Conservation (phyloP, 2,113 vertebrate genomes). For the Menura novaehollandiae region DNA sequence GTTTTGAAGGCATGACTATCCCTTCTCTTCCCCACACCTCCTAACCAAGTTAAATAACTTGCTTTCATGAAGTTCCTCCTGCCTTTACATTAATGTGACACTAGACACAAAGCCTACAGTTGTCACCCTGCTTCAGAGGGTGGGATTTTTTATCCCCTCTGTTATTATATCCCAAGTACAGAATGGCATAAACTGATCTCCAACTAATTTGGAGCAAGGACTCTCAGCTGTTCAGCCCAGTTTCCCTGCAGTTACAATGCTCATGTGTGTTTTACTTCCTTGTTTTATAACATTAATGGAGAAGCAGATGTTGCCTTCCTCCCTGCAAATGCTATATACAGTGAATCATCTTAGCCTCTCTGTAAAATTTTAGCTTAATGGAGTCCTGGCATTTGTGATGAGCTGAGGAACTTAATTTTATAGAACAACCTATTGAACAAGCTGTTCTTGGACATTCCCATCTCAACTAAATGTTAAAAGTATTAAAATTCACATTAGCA, state of each 20-base stretch:
- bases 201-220: background rate
- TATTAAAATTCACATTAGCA: conserved; percentile 89
- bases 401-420: conserved; percentile 84
- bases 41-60: background rate
- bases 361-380: conserved; percentile 84
- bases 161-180: background rate
- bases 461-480: conserved; percentile 90
- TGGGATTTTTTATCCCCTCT: background rate
- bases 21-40: background rate
- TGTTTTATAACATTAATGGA: conserved; percentile 55
- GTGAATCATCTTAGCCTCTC: conserved; percentile 82
- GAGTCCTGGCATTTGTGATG: conserved; percentile 87
- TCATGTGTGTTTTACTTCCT: conserved; percentile 33
- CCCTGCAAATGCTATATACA: conserved; percentile 65
- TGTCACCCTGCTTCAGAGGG: background rate
- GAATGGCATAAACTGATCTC: background rate
- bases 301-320: conserved; percentile 75
- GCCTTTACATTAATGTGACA: background rate
- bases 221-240: background rate
- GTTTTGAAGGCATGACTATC: background rate
- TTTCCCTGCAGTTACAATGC: background rate
- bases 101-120: background rate
- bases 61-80: background rate
- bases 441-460: conserved; percentile 87
- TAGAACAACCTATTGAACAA: conserved; percentile 87